phyloP scores from a whole-genome alignment of 2,888 invertebrate species.

The Drosophila affinis region DNA sequence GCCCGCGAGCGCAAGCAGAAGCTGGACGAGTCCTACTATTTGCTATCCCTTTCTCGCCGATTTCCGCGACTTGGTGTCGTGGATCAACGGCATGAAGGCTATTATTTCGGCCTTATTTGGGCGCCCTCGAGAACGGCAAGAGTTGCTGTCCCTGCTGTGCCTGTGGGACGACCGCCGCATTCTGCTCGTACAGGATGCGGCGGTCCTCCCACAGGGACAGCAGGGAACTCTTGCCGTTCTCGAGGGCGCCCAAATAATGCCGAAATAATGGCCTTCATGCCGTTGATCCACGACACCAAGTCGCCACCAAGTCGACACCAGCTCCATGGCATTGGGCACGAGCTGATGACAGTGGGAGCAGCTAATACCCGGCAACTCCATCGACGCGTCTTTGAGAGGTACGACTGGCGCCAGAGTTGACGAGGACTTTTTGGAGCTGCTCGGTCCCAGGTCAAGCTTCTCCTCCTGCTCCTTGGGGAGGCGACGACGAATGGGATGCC shows the following conservation, averaged over 20 bases:
- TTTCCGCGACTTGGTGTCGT: conserved; percentile 96
- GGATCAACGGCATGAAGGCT: conserved; percentile 98
- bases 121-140: too few species aligned
- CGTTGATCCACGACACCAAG: too few species aligned
- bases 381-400: not conserved
- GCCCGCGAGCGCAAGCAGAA: conserved; percentile 95
- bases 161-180: too few species aligned
- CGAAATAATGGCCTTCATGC: too few species aligned
- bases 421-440: not conserved
- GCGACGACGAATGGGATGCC: conserved; percentile 87
- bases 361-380: conserved; percentile 28
- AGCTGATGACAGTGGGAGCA: conserved; percentile 57
- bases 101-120: conserved; percentile 98
- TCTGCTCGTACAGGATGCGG: too few species aligned
- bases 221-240: too few species aligned
- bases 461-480: conserved; percentile 62
- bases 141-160: too few species aligned
- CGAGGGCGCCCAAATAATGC: too few species aligned
- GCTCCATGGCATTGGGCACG: conserved; percentile 49
- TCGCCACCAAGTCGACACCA: too few species aligned
- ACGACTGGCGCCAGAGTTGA: not conserved
- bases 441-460: conserved; percentile 1
- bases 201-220: too few species aligned
- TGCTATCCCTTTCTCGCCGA: conserved; percentile 99
- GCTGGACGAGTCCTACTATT: conserved; percentile 96